Conservation (phyloP, 2,113 vertebrate genomes). For the Engystomops pustulosus region DNA sequence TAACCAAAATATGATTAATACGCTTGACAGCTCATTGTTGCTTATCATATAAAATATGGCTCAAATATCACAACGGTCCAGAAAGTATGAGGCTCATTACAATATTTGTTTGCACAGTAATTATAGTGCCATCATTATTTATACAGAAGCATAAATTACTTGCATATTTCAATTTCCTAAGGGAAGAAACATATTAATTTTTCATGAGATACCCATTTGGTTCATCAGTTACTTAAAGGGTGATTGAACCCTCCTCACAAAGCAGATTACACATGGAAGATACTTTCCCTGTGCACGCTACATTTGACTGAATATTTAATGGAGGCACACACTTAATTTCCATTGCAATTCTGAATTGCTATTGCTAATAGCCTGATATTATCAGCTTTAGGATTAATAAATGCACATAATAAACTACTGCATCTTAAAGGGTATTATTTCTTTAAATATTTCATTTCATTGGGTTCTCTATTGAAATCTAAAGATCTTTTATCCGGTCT, state of each 20-base stretch:
- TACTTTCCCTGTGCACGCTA: neutral
- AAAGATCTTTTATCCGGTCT: too few species aligned
- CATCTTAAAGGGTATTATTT: neutral
- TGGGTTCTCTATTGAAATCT: neutral
- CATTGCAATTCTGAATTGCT: neutral
- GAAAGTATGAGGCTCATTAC: constrained; percentile 2
- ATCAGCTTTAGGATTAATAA: neutral
- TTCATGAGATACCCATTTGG: constrained; percentile 8
- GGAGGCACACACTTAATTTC: neutral
- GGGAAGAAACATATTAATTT: constrained; percentile 18
- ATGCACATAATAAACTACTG: neutral
- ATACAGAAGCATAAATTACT: constrained; percentile 20
- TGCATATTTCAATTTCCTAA: constrained; percentile 41
- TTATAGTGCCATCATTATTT: constrained; percentile 10
- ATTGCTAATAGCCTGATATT: neutral
- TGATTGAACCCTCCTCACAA: constrained; percentile 10
- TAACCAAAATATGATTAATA: neutral
- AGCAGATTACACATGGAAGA: constrained; percentile 23
- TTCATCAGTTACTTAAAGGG: constrained; percentile 25
- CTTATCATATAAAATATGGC: neutral
- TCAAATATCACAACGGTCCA: neutral
- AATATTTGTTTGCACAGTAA: constrained; percentile 40
- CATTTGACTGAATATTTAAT: constrained; percentile 27
- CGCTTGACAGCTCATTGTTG: neutral
- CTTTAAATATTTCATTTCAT: neutral